Base-by-base conservation (phyloP, 35 echinoderm and acorn worm genomes). In the Anneissia japonica region DNA sequence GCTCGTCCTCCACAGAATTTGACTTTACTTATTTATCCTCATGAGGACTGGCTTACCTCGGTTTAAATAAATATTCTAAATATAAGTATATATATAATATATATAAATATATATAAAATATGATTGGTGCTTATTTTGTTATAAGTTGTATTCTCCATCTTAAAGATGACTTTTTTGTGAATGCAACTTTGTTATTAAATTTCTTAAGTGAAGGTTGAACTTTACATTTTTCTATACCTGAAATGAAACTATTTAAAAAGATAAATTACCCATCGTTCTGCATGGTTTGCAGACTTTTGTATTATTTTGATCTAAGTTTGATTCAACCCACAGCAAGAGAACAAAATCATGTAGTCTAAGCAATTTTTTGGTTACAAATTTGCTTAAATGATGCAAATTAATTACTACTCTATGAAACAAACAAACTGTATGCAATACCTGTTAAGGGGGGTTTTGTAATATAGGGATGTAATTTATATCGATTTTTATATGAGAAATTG, bases 61-160 rank as follows among this genome's bases (percentile, higher is more conserved):
- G 51, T 19, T 64, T 16, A 9, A 64, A 64, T 16, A n/a, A 45
- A 45, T 45, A 45, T 45, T 45, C 40, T 45, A 45, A 45, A 7
- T 7, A 7, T 45, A 9, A 30, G 33, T 77, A 77, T 32, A 77
- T 77, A 77, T 75, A 75, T 64, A 64, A 64, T 64, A 64, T 77
- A 77, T 77, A 77, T 77, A 77, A 13, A 77, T 77, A 77, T 77
- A 77, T 77, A 77, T 77, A 77, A 32, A 77, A 9, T 30, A 4
- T 30, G 26, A 77, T 77, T 35, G 32, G 76, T 77, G 36, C 36
- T 34, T 32, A 77, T 77, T 34, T 77, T 35, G 3, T 35, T 13
- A 32, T 77, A 26, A 4, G 33, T 32, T 64, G 51, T 64, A 64
- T 64, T 64, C 26, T 12, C 1, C 51, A 64, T 64, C 51, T 64